phyloP scores from a whole-genome alignment of 2,113 vertebrate species.

The Scomber colias region DNA sequence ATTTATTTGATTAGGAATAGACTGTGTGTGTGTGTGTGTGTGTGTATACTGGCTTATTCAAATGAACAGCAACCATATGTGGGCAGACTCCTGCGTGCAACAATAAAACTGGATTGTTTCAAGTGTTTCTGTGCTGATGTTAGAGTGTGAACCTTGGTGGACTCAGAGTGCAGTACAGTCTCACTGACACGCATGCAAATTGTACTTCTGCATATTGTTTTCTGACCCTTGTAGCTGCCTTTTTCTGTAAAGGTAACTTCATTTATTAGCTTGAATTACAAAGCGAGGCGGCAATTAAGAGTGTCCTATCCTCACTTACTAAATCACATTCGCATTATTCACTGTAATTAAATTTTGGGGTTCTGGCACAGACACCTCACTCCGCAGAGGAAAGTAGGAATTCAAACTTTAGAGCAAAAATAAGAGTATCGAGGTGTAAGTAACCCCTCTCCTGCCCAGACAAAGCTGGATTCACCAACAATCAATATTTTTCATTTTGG shows the following conservation, averaged over 20 bases:
- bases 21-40: not conserved
- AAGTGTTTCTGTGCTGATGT: not conserved
- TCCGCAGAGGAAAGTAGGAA: not conserved
- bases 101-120: conserved; percentile 3
- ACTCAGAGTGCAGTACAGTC: not conserved
- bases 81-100: not conserved
- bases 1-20: conserved; percentile 42
- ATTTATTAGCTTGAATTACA: conserved; percentile 2
- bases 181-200: conserved; percentile 9
- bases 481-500: not conserved
- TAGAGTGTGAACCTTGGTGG: not conserved
- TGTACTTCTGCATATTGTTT: not conserved
- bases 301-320: not conserved
- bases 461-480: not conserved
- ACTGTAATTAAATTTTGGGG: not conserved
- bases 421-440: not conserved
- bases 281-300: conserved; percentile 7
- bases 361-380: not conserved
- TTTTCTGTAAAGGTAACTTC: not conserved
- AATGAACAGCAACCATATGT: not conserved
- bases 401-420: not conserved
- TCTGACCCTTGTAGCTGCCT: not conserved
- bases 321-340: not conserved
- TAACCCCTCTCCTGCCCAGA: not conserved
- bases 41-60: not conserved